Base-by-base conservation (phyloP, 2,888 invertebrate species). In the Epicampocera succincta region DNA sequence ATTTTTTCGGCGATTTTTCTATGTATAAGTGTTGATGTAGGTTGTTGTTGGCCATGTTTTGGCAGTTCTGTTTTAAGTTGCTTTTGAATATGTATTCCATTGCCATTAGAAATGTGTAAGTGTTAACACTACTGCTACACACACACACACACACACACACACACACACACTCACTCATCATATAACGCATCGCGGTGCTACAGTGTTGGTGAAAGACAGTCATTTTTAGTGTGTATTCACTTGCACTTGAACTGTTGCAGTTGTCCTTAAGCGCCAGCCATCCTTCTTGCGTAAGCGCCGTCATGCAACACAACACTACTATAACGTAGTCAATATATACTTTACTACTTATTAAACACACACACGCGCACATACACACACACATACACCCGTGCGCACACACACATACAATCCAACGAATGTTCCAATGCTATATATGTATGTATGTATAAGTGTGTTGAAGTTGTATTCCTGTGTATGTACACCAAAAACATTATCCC, bases 171-270 rank as follows among this genome's bases (percentile, higher is more conserved):
- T 21, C 13, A 17, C 2, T n/a, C n/a, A n/a, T n/a, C n/a, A n/a
- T n/a, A 17, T 13, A 33, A 38, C 6, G 56, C 38, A 25, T 38
- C 5, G 1, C 3, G 15, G 33, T 63, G 38, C 13, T 1, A 13
- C 21, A 38, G 76, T 75, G n/a, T 54, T 69, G 19, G 52, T 61
- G 38, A 9, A 17, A 50, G 21, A 44, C 65, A 69, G 56, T 50
- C 61, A 73, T 61, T 54, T 73, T 82, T 76, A 56, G 54, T 84
- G 81, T 81, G 75, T 80, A 78, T 65, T 78, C 81, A 60, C 75
- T 89, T 89, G 90, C 90, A 88, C 89, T 89, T 89, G 89, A 89
- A 89, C 89, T 87, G 85, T 75, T 82, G 61, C 11, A 2, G 58
- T 86, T 89, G 87, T 87, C 89, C 89, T 88, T 88, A 86, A 77